Conservation (phyloP, 2,113 vertebrate genomes). For the Corythoichthys intestinalis region DNA sequence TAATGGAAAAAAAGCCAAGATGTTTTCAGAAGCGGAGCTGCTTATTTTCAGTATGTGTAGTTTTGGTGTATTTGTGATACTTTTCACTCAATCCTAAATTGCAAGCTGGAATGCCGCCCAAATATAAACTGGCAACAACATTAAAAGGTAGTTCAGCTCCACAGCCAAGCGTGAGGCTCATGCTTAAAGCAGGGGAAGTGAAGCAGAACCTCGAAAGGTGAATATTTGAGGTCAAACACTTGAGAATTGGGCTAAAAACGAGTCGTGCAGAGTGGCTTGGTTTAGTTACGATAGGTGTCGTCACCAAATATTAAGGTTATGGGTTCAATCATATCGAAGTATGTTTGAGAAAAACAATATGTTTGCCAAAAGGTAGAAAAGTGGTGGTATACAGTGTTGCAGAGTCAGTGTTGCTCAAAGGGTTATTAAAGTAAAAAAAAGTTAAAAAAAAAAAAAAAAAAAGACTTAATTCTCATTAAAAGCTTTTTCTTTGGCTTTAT, state of each 20-base stretch:
- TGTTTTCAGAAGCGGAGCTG: slow-evolving; percentile 62
- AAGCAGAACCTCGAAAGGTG: background rate
- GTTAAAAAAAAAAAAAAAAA: background rate
- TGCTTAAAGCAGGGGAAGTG: background rate
- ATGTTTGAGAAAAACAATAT: background rate
- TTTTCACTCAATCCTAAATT: slow-evolving; percentile 32
- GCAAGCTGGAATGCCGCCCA: slow-evolving; percentile 38
- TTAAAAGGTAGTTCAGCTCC: background rate
- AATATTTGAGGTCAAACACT: background rate
- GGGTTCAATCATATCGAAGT: background rate
- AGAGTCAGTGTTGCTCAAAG: background rate
- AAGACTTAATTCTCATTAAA: background rate
- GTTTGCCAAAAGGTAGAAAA: background rate
- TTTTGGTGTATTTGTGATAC: slow-evolving; percentile 42
- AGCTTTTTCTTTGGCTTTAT: background rate
- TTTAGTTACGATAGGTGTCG: background rate
- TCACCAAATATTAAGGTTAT: background rate
- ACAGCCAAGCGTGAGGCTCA: slow-evolving; percentile 21
- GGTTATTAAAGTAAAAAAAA: background rate
- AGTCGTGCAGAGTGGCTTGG: background rate
- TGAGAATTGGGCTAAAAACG: background rate
- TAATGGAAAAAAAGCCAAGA: slow-evolving; percentile 42
- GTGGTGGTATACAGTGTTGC: no score
- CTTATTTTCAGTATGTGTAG: slow-evolving; percentile 46
- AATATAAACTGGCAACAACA: slow-evolving; percentile 35